These are phyloP conservation scores for Marasmarcha lunaedactyla DNA, from an alignment of 2,888 invertebrate genomes.

Conservation along the genomic window DNA sequence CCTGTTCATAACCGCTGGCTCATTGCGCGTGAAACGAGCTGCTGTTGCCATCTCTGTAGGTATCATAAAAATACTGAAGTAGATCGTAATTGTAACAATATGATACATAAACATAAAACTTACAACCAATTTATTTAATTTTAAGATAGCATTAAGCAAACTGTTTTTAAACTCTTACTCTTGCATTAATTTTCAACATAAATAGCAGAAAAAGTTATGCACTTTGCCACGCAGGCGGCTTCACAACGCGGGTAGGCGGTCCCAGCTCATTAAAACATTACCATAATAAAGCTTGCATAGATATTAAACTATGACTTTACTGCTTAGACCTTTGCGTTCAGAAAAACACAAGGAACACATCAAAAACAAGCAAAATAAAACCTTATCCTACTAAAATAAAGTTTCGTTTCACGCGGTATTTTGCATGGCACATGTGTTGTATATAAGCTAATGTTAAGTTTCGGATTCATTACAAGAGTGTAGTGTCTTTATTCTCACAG, in stretches of 20 bases:
- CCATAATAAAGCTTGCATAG: conserved; percentile 10
- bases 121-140: too few relatives aligned
- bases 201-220: too few relatives aligned
- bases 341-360: too few relatives aligned
- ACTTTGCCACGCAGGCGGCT: too few relatives aligned
- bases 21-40: conserved; percentile 20
- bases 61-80: too few relatives aligned
- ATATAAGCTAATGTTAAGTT: background rate
- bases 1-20: too few relatives aligned
- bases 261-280: conserved; percentile 33
- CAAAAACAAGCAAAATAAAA: background rate
- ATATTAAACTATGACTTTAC: conserved; percentile 16
- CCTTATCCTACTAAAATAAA: background rate
- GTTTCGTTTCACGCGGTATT: background rate
- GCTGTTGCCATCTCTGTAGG: conserved; percentile 11
- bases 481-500: background rate
- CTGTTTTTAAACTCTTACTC: too few relatives aligned
- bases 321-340: background rate
- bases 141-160: too few relatives aligned
- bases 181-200: too few relatives aligned
- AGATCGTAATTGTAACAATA: too few relatives aligned
- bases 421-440: background rate
- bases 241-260: conserved; percentile 19
- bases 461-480: background rate
- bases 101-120: too few relatives aligned